Evolutionary conservation across 2,888 invertebrate species (phyloP), one percentile per base, ranked within the genome.

Genomic region (Aspidiotus rigidus): DNA sequence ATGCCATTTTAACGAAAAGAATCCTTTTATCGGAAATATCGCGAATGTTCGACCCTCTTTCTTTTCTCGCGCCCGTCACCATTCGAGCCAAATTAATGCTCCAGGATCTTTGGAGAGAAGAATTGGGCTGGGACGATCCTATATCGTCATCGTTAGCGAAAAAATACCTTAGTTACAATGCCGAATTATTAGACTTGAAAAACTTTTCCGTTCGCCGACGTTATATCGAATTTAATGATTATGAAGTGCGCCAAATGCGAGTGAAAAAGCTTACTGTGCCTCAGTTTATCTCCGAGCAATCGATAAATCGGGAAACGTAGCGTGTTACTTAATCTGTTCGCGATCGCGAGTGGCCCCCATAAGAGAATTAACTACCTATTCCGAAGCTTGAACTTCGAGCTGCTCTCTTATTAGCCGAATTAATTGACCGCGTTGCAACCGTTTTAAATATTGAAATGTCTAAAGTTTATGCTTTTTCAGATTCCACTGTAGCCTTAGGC

Each of bases 281-380:
- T 62, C 67, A 40, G 49, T 71, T 7, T 72, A 72, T 39, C 13
- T 73, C 63, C 57, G 70, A 71, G 41, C 66, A 49, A 40, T 67
- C 59, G 40, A 71, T 64, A 13, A 56, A 59, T 2, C 71, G 62
- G 15, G 72, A 62, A 44, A 69, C 61, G 53, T 71, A 69, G 9
- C 71, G 86, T 74, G 85, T 84, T 74, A 85, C 82, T 13, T 85
- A 84, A 59, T 87, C 84, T 76, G 85, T 54, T 62, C 72, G 0
- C 72, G 71, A 63, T 66, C 70, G 1, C 53, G 64, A 60, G 72
- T 72, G 1, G 72, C 72, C 1, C 71, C 73, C 1, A 16, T 73
- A 8, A 73, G 71, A 40, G 44, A 42, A 41, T 17, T 42, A 3
- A 67, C 72, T 13, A n/a, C n/a, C n/a, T n/a, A 59, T 73, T 7